Evolutionary conservation across 2,113 vertebrate genomes (phyloP).

Genomic region (Cinclus mexicanus): DNA sequence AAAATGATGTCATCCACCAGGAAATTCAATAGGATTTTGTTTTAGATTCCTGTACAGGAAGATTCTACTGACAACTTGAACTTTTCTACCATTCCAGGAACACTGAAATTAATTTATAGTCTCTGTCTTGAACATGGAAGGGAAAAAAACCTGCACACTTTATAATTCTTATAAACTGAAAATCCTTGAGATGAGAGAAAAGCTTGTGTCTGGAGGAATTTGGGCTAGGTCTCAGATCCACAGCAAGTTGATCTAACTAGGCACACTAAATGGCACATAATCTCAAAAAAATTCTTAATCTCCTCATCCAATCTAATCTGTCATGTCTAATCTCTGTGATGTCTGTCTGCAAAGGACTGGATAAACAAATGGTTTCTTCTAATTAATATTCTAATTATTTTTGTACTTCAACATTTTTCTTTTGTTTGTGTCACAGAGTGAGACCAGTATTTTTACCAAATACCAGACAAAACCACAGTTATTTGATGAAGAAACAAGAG

Average conservation of each 20-base stretch:
- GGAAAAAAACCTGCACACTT: background rate
- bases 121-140: background rate
- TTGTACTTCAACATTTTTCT: slow-evolving; percentile 13
- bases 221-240: background rate
- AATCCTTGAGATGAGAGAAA: background rate
- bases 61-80: background rate
- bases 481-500: slow-evolving; percentile 81
- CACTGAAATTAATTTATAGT: background rate
- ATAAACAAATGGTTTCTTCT: background rate
- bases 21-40: background rate
- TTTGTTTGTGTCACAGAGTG: slow-evolving; percentile 76
- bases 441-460: slow-evolving; percentile 82
- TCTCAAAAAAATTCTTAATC: slow-evolving; percentile 3
- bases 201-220: background rate
- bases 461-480: slow-evolving; percentile 89
- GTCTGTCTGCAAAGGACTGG: background rate
- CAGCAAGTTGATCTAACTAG: background rate
- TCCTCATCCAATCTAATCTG: background rate
- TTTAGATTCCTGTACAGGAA: background rate
- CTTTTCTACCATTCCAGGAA: background rate
- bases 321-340: background rate
- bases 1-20: background rate
- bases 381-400: slow-evolving; percentile 24
- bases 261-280: background rate
- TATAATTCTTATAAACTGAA: background rate